Evolutionary conservation across 2,797 vertebrate genomes (phyloP).

Genomic region (Potorous gilbertii): DNA sequence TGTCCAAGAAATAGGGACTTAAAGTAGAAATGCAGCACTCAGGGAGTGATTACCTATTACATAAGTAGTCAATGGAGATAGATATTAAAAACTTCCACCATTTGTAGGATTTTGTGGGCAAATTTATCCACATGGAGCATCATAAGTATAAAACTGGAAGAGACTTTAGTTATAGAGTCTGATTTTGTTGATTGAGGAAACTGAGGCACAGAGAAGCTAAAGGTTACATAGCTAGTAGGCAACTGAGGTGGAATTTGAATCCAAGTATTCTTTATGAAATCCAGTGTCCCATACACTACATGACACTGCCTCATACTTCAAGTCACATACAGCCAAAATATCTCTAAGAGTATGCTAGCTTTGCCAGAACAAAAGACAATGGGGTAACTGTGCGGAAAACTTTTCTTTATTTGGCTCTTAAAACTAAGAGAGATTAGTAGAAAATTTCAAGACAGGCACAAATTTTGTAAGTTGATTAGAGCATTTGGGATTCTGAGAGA

Average conservation of each 20-base stretch:
- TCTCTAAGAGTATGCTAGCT: neutral
- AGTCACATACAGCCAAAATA: neutral
- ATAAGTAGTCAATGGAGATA: neutral
- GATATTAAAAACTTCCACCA: neutral
- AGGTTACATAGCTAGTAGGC: neutral
- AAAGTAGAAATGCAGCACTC: neutral
- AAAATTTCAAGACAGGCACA: neutral
- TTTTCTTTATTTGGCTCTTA: constrained; percentile 14
- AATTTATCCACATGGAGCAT: neutral
- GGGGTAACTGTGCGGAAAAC: neutral
- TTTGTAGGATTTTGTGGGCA: neutral
- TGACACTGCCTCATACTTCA: neutral
- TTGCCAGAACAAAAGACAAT: constrained; percentile 11
- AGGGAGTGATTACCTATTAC: neutral
- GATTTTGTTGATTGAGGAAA: neutral
- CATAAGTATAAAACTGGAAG: neutral
- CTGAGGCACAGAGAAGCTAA: too few relatives aligned
- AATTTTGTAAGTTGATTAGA: neutral
- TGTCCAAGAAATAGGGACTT: neutral
- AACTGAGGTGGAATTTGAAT: neutral
- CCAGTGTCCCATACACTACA: too few relatives aligned
- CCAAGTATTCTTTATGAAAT: neutral
- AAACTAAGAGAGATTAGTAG: neutral
- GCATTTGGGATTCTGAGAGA: neutral
- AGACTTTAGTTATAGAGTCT: neutral